Percentiles rank a stretch among this genome's conserved stretches.
Evolutionary conservation across 2,888 invertebrate genomes (phyloP).

Genomic region (Entomobrya multifasciata): DNA sequence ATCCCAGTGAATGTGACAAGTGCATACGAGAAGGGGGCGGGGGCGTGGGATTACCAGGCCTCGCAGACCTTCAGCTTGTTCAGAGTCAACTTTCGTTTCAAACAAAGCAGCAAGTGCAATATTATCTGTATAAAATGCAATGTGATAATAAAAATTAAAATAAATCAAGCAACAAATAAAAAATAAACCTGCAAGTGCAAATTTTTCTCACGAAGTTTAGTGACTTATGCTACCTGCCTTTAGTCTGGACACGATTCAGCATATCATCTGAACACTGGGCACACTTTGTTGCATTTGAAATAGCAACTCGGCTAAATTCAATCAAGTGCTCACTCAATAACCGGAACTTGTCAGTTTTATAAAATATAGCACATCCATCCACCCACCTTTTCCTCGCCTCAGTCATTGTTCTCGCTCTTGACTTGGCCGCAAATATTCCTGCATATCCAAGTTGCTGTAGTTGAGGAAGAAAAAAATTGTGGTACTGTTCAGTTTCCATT

Average conservation of each 20-base stretch:
- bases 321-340: constrained; percentile 97
- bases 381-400: constrained; percentile 98
- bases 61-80: constrained; percentile 87
- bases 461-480: constrained; percentile 97
- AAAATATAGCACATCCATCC: constrained; percentile 99
- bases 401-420: constrained; percentile 98
- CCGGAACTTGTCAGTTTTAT: constrained; percentile 95
- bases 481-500: constrained; percentile 99
- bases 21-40: constrained; percentile 96
- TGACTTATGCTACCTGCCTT: constrained; percentile 81
- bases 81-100: constrained; percentile 96
- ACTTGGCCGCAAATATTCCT: constrained; percentile 98
- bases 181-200: too few relatives aligned
- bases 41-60: constrained; percentile 81
- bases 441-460: constrained; percentile 93
- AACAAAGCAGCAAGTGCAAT: constrained; percentile 97
- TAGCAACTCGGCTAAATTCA: constrained; percentile 98
- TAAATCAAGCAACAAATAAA: too few relatives aligned
- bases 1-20: constrained; percentile 99
- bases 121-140: constrained; percentile 86
- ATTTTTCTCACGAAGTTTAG: too few relatives aligned
- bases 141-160: too few relatives aligned
- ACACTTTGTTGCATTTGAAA: constrained; percentile 90
- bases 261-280: constrained; percentile 97
- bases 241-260: constrained; percentile 99